Evolutionary conservation across 2,797 vertebrate species (phyloP).

Genomic region (Poecilia wingei): DNA sequence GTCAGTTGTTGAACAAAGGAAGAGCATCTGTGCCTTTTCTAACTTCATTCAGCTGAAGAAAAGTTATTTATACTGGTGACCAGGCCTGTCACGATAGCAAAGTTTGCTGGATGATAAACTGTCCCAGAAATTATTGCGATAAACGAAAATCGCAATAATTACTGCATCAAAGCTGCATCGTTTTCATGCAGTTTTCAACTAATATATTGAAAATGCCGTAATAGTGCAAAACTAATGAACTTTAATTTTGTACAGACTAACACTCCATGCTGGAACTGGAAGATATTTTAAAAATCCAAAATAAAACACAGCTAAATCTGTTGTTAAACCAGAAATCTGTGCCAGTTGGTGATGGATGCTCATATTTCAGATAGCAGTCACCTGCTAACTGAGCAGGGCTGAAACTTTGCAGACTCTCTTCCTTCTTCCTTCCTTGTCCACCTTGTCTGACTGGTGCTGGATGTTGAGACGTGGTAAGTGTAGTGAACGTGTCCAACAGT

Average conservation of each 20-base stretch:
- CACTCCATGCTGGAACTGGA: too few relatives aligned
- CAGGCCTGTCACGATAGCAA: too few relatives aligned
- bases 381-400: neutral
- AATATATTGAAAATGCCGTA: too few relatives aligned
- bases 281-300: too few relatives aligned
- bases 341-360: neutral
- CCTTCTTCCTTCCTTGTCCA: neutral
- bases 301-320: too few relatives aligned
- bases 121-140: too few relatives aligned
- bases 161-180: too few relatives aligned
- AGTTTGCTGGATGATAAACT: too few relatives aligned
- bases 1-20: neutral
- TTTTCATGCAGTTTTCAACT: too few relatives aligned
- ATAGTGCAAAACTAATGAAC: too few relatives aligned
- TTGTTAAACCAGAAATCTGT: neutral
- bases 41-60: neutral
- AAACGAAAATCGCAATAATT: too few relatives aligned
- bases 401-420: neutral
- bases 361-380: neutral
- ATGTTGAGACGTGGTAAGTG: slow-evolving; percentile 58
- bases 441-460: slow-evolving; percentile 37
- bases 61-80: neutral
- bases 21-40: neutral
- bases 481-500: slow-evolving; percentile 8
- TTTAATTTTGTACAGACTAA: too few relatives aligned